These are phyloP conservation scores for Rhynchonema sp. DNA, from an alignment of 2,888 invertebrate species.

Conservation along the genomic window DNA sequence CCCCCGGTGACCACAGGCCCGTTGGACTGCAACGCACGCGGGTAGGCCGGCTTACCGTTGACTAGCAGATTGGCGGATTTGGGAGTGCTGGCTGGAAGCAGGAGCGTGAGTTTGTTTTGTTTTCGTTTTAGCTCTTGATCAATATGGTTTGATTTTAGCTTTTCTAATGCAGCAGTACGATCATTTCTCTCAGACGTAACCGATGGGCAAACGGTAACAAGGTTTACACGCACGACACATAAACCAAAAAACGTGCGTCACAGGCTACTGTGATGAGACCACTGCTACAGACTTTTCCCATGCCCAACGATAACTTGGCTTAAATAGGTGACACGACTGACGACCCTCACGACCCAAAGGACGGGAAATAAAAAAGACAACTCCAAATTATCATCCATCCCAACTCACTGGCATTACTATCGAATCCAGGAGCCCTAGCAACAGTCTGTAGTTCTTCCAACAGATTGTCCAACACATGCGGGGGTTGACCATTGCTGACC, in stretches of 20 bases:
- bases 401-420: neutral
- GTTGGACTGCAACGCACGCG: neutral
- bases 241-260: too few relatives aligned
- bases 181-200: too few relatives aligned
- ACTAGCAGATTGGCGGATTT: neutral
- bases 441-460: conserved; percentile 8
- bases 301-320: neutral
- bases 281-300: neutral
- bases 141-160: too few relatives aligned
- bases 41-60: neutral
- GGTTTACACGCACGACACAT: too few relatives aligned
- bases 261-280: too few relatives aligned
- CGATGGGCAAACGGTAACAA: too few relatives aligned
- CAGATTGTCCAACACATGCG: conserved; percentile 28
- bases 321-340: neutral
- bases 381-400: too few relatives aligned
- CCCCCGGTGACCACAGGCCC: too few relatives aligned
- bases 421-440: neutral
- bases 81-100: neutral
- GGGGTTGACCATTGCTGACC: too few relatives aligned
- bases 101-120: neutral
- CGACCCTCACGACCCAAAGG: neutral
- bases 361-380: too few relatives aligned
- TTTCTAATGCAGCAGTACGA: too few relatives aligned
- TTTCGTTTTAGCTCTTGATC: too few relatives aligned